Evolutionary conservation across 2,888 invertebrate genomes (phyloP).

Genomic region (Thysanoteuthis rhombus): DNA sequence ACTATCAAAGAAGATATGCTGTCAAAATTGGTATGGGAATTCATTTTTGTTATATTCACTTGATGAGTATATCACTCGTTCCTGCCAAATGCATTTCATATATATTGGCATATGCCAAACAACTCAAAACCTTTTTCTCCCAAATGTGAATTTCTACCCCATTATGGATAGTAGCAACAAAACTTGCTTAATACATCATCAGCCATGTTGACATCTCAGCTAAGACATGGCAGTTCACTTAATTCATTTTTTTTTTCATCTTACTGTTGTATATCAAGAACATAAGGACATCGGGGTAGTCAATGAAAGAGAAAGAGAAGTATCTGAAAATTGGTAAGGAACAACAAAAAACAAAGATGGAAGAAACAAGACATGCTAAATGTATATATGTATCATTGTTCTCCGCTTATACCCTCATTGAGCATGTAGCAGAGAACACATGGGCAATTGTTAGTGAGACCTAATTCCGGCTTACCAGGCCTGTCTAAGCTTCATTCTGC

Average conservation of each 20-base stretch:
- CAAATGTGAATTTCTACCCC: background rate
- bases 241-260: background rate
- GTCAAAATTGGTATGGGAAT: background rate
- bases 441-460: no score
- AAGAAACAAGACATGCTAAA: no score
- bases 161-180: background rate
- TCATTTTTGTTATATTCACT: background rate
- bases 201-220: background rate
- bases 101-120: background rate
- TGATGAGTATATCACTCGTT: background rate
- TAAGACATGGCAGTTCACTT: background rate
- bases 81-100: background rate
- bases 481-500: no score
- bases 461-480: no score
- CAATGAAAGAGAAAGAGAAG: no score
- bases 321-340: no score
- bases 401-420: no score
- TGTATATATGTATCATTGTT: no score
- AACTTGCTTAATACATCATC: background rate
- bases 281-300: no score
- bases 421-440: no score
- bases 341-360: no score
- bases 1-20: background rate
- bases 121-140: background rate
- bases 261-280: background rate